Evolutionary conservation across 2,888 invertebrate species (phyloP).

Genomic region (Tryphoninae sp.): DNA sequence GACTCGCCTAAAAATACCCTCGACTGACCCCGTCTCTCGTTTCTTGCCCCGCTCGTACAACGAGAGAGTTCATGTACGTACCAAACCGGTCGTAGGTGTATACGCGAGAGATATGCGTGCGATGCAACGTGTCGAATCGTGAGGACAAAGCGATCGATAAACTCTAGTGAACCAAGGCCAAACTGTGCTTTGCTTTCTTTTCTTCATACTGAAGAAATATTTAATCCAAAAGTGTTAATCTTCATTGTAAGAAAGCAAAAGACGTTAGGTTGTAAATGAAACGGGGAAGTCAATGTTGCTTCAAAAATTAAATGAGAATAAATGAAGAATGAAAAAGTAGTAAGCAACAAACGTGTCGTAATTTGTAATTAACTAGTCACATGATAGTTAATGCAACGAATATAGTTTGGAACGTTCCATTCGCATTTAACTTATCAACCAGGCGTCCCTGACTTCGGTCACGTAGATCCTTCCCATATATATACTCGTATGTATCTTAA

Average conservation of each 20-base stretch:
- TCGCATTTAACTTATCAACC: slow-evolving; percentile 2
- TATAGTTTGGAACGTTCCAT: background rate
- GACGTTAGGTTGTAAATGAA: too few relatives aligned
- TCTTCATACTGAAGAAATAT: background rate
- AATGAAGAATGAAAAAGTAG: too few relatives aligned
- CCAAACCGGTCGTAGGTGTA: background rate
- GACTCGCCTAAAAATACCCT: slow-evolving; percentile 52
- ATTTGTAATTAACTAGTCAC: background rate
- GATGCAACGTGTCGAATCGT: slow-evolving; percentile 49
- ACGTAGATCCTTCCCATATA: slow-evolving; percentile 48
- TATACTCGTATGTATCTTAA: background rate
- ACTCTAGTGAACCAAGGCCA: slow-evolving; percentile 41
- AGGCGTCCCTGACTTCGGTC: slow-evolving; percentile 60
- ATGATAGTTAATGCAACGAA: background rate
- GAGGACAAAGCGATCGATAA: slow-evolving; percentile 53
- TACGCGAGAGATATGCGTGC: slow-evolving; percentile 1
- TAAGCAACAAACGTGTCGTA: background rate
- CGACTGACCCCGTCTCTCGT: slow-evolving; percentile 47
- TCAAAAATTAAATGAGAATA: too few relatives aligned
- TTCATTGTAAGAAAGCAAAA: too few relatives aligned
- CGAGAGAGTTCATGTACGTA: slow-evolving; percentile 5
- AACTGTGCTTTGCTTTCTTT: background rate
- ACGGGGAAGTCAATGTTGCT: too few relatives aligned
- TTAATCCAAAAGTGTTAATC: background rate
- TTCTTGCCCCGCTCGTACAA: background rate